Evolutionary conservation across 2,888 invertebrate genomes (phyloP).

Genomic region (Stenchaetothrips biformis): DNA sequence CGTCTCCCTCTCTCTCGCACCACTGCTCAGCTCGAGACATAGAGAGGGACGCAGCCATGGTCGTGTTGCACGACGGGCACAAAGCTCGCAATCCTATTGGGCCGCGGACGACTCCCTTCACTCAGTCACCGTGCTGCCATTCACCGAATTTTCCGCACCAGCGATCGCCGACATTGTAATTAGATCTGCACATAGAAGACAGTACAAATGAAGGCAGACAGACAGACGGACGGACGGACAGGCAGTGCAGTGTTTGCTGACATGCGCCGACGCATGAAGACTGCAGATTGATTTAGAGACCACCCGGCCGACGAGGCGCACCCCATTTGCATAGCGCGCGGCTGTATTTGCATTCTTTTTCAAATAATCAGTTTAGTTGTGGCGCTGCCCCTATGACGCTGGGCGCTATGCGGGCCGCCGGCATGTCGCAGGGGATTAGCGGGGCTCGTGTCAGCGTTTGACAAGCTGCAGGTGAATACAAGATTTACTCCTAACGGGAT

Average conservation of each 20-base stretch:
- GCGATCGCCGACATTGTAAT: background rate
- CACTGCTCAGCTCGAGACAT: background rate
- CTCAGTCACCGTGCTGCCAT: background rate
- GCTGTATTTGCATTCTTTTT: background rate
- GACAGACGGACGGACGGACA: background rate
- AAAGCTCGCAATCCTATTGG: background rate
- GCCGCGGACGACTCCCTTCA: background rate
- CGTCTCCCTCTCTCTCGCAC: slow-evolving; percentile 34
- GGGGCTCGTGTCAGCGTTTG: no score
- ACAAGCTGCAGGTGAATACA: no score
- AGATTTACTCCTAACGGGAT: no score
- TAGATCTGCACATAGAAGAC: background rate
- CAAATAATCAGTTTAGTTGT: no score
- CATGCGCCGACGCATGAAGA: background rate
- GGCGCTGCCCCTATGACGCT: no score
- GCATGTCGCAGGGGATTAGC: no score
- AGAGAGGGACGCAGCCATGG: background rate
- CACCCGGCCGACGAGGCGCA: background rate
- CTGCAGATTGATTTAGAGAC: background rate
- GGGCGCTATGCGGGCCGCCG: no score
- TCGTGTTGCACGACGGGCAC: background rate
- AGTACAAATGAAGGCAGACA: background rate
- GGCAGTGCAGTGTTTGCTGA: background rate
- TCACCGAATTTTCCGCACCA: slow-evolving; percentile 4
- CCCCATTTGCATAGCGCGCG: background rate